phyloP scores from a whole-genome alignment of 2,888 invertebrate species.

The Acanthococcus lagerstroemiae region DNA sequence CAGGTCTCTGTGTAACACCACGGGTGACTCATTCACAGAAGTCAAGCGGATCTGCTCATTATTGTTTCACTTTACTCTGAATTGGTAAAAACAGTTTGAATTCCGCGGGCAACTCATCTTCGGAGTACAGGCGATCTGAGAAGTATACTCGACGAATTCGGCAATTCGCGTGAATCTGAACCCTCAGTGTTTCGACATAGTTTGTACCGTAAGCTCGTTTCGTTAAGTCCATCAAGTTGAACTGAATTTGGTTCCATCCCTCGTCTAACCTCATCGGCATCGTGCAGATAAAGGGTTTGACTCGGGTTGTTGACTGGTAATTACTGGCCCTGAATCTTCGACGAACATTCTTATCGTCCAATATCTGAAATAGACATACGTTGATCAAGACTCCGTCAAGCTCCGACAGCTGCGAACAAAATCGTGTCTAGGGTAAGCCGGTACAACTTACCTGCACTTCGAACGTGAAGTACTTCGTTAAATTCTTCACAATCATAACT shows the following conservation, averaged over 20 bases:
- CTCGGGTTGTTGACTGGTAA: conserved; percentile 86
- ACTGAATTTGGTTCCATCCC: conserved; percentile 93
- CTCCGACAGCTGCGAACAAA: background rate
- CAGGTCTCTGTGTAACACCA: too few species aligned
- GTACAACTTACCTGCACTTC: conserved; percentile 73
- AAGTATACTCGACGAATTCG: conserved; percentile 80
- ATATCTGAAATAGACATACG: conserved; percentile 51
- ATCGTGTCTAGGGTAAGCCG: background rate
- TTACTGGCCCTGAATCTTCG: conserved; percentile 61
- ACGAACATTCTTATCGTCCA: conserved; percentile 89
- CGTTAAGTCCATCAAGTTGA: conserved; percentile 86
- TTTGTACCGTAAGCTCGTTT: conserved; percentile 85
- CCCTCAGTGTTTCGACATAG: conserved; percentile 47
- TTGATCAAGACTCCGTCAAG: too few species aligned
- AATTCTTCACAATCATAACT: conserved; percentile 89
- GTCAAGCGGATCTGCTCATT: too few species aligned
- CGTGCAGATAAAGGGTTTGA: conserved; percentile 94
- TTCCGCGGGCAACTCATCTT: conserved; percentile 89
- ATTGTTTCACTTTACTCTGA: conserved; percentile 38
- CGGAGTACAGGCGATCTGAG: conserved; percentile 78
- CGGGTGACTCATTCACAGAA: too few species aligned
- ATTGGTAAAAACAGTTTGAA: conserved; percentile 58
- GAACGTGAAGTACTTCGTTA: conserved; percentile 88
- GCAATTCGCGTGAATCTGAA: conserved; percentile 94
- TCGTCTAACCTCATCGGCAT: conserved; percentile 93